Percentiles rank a stretch among this genome's conserved stretches.
These are phyloP conservation scores for Megalops atlanticus DNA, from an alignment of 2,113 vertebrate genomes.

Conservation along the genomic window DNA sequence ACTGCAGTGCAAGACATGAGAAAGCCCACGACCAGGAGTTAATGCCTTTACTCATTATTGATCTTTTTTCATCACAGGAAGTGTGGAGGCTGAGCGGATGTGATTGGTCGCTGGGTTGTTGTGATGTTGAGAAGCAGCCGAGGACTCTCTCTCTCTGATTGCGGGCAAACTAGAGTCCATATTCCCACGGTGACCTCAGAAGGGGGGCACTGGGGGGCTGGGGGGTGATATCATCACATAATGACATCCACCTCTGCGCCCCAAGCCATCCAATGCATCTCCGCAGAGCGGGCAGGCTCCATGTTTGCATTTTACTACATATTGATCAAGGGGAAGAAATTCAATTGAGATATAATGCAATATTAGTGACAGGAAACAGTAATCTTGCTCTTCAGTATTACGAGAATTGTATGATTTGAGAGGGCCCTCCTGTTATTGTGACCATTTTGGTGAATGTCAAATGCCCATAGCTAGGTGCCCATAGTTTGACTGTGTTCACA, in stretches of 20 bases:
- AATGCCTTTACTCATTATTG: neutral
- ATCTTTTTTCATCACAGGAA: neutral
- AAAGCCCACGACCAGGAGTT: neutral
- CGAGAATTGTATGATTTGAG: neutral
- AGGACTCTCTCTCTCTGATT: no score
- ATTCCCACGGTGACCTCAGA: constrained; percentile 52
- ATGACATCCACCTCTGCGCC: constrained; percentile 53
- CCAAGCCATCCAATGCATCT: constrained; percentile 67
- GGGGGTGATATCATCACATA: constrained; percentile 70
- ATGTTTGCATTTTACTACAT: constrained; percentile 34
- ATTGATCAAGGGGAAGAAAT: constrained; percentile 62
- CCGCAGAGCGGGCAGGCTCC: constrained; percentile 53
- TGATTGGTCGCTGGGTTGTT: no score
- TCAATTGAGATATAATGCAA: constrained; percentile 60
- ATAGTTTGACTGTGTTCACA: neutral
- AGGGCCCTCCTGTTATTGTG: neutral
- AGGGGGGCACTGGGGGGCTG: constrained; percentile 54
- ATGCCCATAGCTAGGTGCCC: neutral
- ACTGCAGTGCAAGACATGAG: no score
- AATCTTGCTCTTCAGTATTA: neutral
- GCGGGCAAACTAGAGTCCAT: no score
- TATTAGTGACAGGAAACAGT: constrained; percentile 39
- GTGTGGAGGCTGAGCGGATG: no score
- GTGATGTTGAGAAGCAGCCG: no score
- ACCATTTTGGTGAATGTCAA: neutral